Evolutionary conservation across 2,113 vertebrate genomes (phyloP), one percentile per base, ranked within the genome.

Genomic region (Panthera leo): DNA sequence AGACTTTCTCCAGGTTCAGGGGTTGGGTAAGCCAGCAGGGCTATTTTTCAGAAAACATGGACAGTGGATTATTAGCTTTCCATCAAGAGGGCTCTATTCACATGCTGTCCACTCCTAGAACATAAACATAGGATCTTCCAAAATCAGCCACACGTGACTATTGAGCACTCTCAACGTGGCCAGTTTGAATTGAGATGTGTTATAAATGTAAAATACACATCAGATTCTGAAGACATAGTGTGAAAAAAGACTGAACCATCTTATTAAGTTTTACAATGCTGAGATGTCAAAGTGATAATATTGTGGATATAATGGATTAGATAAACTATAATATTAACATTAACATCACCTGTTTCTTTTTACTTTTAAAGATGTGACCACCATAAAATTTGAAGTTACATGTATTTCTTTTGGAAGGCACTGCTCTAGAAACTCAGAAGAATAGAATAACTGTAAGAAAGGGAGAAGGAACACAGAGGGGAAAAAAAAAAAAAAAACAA

Each of bases 301-400:
- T 65, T 95, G 67, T 73, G 79, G 36, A 13, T 86, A 75, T 42
- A 75, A 7, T 75, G 21, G 31, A 48, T 58, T 67, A 82, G 67
- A 92, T 80, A 86, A 93, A 86, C 84, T 84, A 93, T 31, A 51
- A 34, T 58, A 39, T 55, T 73, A 88, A 61, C 79, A 85, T 85
- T 39, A 76, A 70, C 14, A 39, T 51, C 3, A 93, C 6, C n/a
- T 65, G 10, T 27, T 63, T 80, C 19, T 45, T 88, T 90, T 94
- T 91, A 61, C 51, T 84, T 83, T 91, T 45, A 85, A 84, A 76
- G 76, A 84, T 39, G 78, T 94, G 61, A 21, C 19, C 67, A 36
- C 45, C 68, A 23, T 42, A 84, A 94, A 48, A 31, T 15, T 29
- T 92, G 11, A 84, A 84, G 51, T 84, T 82, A 58, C 14, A 58